phyloP scores from a whole-genome alignment of 2,113 vertebrate genomes.

The Eurypyga helias region DNA sequence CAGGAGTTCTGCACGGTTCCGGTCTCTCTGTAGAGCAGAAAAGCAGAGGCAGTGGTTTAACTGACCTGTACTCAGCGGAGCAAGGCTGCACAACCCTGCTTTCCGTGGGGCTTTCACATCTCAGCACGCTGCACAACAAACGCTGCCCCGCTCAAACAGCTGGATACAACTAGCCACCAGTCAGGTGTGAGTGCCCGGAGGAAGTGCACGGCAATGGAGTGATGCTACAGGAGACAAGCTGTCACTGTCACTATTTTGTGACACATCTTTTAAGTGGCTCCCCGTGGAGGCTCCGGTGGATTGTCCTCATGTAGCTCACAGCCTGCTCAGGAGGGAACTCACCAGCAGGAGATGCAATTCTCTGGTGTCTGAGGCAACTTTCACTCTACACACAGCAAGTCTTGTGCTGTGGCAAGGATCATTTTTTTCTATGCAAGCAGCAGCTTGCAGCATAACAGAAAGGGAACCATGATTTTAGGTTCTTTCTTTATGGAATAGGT shows the following conservation, averaged over 20 bases:
- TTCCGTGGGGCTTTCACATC: neutral
- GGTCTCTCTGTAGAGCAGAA: conserved; percentile 79
- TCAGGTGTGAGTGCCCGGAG: neutral
- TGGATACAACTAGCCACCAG: neutral
- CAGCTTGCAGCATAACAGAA: neutral
- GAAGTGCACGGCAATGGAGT: neutral
- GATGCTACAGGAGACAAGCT: neutral
- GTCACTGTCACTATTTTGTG: neutral
- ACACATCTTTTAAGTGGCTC: neutral
- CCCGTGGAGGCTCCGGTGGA: neutral
- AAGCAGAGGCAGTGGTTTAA: neutral
- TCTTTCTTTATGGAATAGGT: neutral
- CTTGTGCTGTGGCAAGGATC: neutral
- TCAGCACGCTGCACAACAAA: neutral
- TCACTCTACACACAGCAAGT: neutral
- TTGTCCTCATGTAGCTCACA: neutral
- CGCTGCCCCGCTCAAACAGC: neutral
- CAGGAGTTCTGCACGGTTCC: conserved; percentile 87
- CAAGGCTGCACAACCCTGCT: neutral
- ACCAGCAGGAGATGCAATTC: neutral
- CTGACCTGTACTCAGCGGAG: neutral
- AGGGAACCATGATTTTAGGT: neutral
- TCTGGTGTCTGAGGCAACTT: neutral
- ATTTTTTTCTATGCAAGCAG: neutral
- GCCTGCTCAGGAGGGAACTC: neutral